phyloP scores from a whole-genome alignment of 2,888 invertebrate genomes.

The Deroplatys truncata region DNA sequence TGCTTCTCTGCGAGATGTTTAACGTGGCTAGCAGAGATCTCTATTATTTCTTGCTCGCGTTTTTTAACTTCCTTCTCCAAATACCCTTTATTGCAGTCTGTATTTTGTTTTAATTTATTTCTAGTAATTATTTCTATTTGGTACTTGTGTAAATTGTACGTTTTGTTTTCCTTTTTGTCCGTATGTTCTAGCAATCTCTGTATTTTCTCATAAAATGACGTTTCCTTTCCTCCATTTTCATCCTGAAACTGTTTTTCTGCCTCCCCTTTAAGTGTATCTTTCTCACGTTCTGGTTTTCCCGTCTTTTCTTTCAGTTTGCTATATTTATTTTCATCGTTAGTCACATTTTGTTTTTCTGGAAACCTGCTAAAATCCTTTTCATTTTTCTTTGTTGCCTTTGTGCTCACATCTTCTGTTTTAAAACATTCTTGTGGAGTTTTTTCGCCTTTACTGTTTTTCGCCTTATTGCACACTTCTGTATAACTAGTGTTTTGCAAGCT shows the following conservation, averaged over 20 bases:
- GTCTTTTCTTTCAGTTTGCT: no score
- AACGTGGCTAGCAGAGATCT: background rate
- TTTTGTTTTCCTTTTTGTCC: background rate
- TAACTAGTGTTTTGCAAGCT: background rate
- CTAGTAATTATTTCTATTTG: background rate
- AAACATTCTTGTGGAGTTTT: background rate
- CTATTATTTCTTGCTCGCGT: background rate
- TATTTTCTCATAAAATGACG: background rate
- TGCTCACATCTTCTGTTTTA: background rate
- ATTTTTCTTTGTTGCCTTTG: background rate
- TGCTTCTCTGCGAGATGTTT: background rate
- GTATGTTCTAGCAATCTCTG: background rate
- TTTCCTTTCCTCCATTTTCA: background rate
- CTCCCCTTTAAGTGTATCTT: background rate
- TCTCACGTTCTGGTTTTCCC: background rate
- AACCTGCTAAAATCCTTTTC: no score
- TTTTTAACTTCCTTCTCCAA: background rate
- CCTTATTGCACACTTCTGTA: background rate
- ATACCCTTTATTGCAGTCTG: background rate
- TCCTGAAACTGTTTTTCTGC: background rate
- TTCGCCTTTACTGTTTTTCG: background rate
- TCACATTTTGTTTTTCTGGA: background rate
- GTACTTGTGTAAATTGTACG: background rate
- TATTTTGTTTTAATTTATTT: background rate
- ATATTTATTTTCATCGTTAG: background rate